Evolutionary conservation across 2,888 invertebrate genomes (phyloP), one percentile per base, ranked within the genome.

Genomic region (Nephrotoma appendiculata): DNA sequence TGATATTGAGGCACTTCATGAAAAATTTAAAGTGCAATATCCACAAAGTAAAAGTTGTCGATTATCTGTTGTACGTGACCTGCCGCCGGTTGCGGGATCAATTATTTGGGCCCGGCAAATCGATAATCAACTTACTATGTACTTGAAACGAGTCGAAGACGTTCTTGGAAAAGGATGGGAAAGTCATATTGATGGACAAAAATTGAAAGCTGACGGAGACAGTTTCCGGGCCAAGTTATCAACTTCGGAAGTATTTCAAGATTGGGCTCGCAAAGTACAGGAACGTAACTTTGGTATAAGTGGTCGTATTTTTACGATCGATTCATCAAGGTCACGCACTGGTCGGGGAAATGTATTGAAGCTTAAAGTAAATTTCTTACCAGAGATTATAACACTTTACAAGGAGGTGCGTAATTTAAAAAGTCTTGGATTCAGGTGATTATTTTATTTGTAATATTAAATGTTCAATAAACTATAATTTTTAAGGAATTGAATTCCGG

Each of bases 71-170:
- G 96, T 97, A 11, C 94, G 98, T 87, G 99, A 99, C 92, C 92
- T 99, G 89, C 99, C 99, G 5, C 99, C 99, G 0, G 97, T 99
- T 19, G 97, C 99, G 43, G 99, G 99, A 0, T 98, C 98, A 87
- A 99, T 99, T 89, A 98, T 99, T 89, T 99, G 99, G 99, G 98
- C 99, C 4, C 96, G 98, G 90, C 97, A 99, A 93, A 99, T 99
- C 89, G 99, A 99, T 92, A 95, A 98, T 88, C 99, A 99, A 91
- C 94, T 99, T 86, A 98, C 97, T 12, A 97, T 98, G 89, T 99
- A 99, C 92, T 94, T 99, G 91, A 96, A 97, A 90, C 94, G 99
- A 88, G 99, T 99, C 0, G 99, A 99, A 92, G 99, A 99, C 93
- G 99, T 99, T 41, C 94, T 99, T 86, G 99, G 97, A 86, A 98